These are phyloP conservation scores for Drosophila ustulata DNA, from an alignment of 2,888 invertebrate species.

Conservation along the genomic window DNA sequence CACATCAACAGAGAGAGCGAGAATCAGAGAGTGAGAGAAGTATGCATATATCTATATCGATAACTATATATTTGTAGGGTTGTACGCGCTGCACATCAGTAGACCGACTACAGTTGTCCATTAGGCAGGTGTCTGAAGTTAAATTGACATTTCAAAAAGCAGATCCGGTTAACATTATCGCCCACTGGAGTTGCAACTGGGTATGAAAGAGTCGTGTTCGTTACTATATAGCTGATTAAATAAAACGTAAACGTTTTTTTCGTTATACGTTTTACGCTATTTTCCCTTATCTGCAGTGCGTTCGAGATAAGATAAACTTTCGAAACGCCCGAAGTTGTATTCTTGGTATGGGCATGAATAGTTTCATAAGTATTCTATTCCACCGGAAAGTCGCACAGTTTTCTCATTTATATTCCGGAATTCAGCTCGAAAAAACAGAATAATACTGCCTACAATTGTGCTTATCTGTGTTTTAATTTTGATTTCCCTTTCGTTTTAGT, in stretches of 20 bases:
- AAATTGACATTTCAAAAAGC: constrained; percentile 1
- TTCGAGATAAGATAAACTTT: constrained; percentile 63
- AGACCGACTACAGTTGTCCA: background rate
- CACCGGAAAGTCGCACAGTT: constrained; percentile 1
- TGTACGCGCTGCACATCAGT: constrained; percentile 5
- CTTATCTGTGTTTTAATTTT: constrained; percentile 7
- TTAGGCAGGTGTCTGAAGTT: constrained; percentile 18
- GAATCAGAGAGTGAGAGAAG: background rate
- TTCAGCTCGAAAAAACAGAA: background rate
- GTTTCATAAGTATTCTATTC: constrained; percentile 23
- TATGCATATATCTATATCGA: background rate
- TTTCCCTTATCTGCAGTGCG: constrained; percentile 40
- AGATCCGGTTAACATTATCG: constrained; percentile 22
- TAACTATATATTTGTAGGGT: background rate
- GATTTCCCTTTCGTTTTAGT: constrained; percentile 41
- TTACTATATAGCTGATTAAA: constrained; percentile 66
- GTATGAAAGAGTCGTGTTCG: constrained; percentile 17
- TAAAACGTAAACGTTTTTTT: constrained; percentile 47
- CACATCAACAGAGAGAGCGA: constrained; percentile 39
- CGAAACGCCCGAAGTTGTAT: constrained; percentile 7
- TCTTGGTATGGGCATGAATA: constrained; percentile 40
- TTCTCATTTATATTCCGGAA: background rate
- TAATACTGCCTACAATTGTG: background rate
- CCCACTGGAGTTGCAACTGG: background rate
- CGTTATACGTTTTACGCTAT: constrained; percentile 13